Percentiles rank a stretch among this genome's conserved stretches.
Evolutionary conservation across 37 sponge, comb jelly and placozoan species (phyloP).

Genomic region (Halichondria panicea): DNA sequence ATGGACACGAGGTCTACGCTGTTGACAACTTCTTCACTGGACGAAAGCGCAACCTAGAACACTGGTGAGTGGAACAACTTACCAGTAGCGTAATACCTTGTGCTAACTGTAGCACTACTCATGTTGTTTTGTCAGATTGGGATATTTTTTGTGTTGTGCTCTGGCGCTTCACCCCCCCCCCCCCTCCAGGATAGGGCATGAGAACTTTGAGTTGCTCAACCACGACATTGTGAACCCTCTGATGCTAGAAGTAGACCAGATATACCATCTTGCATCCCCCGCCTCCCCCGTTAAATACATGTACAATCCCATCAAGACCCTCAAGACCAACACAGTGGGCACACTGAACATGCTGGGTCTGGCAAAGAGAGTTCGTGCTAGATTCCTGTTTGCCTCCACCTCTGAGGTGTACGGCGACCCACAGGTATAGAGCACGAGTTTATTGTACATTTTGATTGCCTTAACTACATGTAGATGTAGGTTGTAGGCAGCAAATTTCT

Average conservation of each 20-base stretch:
- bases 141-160: too few relatives aligned
- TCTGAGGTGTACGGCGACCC: conserved; percentile 96
- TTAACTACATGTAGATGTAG: too few relatives aligned
- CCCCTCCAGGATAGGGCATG: conserved; percentile 80
- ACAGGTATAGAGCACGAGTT: too few relatives aligned
- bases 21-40: conserved; percentile 96
- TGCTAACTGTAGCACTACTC: too few relatives aligned
- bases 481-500: too few relatives aligned
- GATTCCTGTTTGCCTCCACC: conserved; percentile 85
- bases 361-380: conserved; percentile 81
- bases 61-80: conserved; percentile 50
- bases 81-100: neutral
- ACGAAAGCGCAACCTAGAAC: conserved; percentile 80
- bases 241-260: conserved; percentile 92
- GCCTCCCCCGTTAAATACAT: conserved; percentile 97
- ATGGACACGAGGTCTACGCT: conserved; percentile 83
- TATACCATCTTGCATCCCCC: conserved; percentile 95
- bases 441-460: too few relatives aligned
- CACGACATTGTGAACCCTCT: conserved; percentile 85
- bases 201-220: conserved; percentile 88
- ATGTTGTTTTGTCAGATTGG: neutral
- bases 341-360: conserved; percentile 93
- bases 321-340: conserved; percentile 88
- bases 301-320: conserved; percentile 91
- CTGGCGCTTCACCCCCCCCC: too few relatives aligned